A percentile compares a stretch with the other conserved stretches of the same genome.
Conservation (phyloP, 2,797 vertebrate genomes). For the Dryobates pubescens region DNA sequence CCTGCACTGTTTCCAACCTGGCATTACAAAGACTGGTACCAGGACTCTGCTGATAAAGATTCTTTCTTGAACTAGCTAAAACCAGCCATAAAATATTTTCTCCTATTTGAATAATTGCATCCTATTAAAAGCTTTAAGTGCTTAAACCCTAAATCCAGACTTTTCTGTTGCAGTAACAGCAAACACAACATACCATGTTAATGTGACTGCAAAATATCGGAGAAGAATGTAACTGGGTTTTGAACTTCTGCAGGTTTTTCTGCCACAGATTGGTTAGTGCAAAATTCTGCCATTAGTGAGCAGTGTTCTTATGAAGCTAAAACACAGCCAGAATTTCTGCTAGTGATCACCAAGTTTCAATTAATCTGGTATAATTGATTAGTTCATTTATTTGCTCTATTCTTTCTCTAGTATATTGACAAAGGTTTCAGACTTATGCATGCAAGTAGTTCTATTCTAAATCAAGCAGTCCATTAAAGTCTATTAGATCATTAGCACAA, state of each 20-base stretch:
- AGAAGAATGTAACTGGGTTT: not conserved
- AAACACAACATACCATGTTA: not conserved
- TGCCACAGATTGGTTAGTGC: not conserved
- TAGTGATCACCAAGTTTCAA: not conserved
- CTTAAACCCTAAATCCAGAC: not conserved
- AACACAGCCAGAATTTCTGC: not conserved
- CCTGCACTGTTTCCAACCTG: not conserved
- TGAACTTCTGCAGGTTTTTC: not conserved
- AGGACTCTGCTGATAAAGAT: not conserved
- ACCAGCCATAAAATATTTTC: not conserved
- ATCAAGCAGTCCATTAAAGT: conserved; percentile 1
- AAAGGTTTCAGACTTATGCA: not conserved
- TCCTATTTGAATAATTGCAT: not conserved
- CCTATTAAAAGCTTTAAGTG: not conserved
- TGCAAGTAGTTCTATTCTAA: conserved; percentile 20
- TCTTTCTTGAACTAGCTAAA: not conserved
- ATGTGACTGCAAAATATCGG: not conserved
- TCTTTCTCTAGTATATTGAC: conserved; percentile 21
- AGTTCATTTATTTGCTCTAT: conserved; percentile 23
- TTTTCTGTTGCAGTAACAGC: not conserved
- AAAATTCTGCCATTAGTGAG: not conserved
- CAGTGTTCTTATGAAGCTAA: not conserved
- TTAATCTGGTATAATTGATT: not conserved
- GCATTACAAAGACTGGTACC: not conserved
- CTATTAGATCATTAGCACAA: conserved; percentile 21